Evolutionary conservation across 2,888 invertebrate species (phyloP), one percentile per base, ranked within the genome.

Genomic region (Incurvaria masculella): DNA sequence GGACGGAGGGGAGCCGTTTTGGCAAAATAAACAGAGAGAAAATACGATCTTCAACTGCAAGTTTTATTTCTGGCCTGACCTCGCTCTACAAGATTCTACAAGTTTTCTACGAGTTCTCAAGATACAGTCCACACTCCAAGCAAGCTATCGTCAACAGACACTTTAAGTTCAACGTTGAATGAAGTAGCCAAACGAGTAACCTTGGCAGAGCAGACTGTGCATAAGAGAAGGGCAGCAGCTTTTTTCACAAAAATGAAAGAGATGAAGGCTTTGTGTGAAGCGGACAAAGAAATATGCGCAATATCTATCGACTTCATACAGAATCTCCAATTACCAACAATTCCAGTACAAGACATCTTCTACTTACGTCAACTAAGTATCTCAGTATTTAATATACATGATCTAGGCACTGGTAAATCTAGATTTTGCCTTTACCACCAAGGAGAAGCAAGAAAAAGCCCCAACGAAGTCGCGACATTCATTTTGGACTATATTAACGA

Each of bases 331-430:
- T 40, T 59, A 20, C 56, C 55, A 4, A 21, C 41, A 17, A 51
- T 60, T 40, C 59, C 61, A 21, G 59, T 61, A 2, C 60, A 61
- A 49, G 57, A 59, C 42, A 51, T 56, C 23, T 60, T 63, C 51
- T 61, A 62, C 46, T 46, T 52, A 2, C 41, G 55, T 21, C 55
- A 58, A 45, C 47, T 59, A 2, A 54, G 52, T 48, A 19, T 52
- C 10, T 50, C 51, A 49, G 52, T 50, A 21, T 55, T 55, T 47
- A 48, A 53, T 19, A 49, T 55, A 18, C 52, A 56, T 44, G 49
- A 55, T 23, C 27, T 55, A 17, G 45, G 27, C 40, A 47, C 47
- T 43, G 44, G 44, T 21, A 49, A 49, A 38, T 16, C 10, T 17
- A 17, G 10, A 11, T 16, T 41, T 47, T 51, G 39, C 46, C 52